Evolutionary conservation across 1,140 invertebrate species (phyloP), one percentile per base, ranked within the genome.

Genomic region (Drosophila sechellia): DNA sequence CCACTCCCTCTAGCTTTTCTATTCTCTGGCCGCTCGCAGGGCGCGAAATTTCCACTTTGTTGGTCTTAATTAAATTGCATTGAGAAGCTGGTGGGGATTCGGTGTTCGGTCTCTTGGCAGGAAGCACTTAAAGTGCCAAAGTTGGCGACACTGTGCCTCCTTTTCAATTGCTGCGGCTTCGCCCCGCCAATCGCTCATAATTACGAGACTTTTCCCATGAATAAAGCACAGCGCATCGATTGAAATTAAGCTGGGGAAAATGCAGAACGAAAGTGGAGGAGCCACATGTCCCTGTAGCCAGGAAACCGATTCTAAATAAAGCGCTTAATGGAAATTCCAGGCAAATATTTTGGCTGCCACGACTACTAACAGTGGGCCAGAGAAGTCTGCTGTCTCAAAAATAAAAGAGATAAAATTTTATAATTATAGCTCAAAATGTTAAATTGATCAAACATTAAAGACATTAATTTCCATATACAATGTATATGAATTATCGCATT

Each of bases 31-130:
- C 37, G 11, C 27, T 17, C 20, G 42, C 17, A 58, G 84, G 69
- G 58, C 74, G 77, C 73, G 73, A 81, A 86, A 69, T 63, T 71
- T 81, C 70, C 83, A 86, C 75, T 86, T 87, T 87, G 75, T 87
- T 79, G 70, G 74, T 72, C 78, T 77, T 86, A 86, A 86, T 86
- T 86, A 86, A 86, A 86, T 86, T 87, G 83, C 83, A 86, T 79
- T 83, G 77, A 63, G 49, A 42, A 60, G 49, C 54, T 37, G 45
- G 11, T 1, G 2, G 34, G 35, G 25, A 37, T 15, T 3, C 0
- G 15, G 4, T 15, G 8, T 1, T 5, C 0, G n/a, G 46, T 37
- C 46, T 37, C 46, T 42, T 63, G 25, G 46, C 43, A 31, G 59
- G 83, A 87, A 86, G 83, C 83, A 87, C 83, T 87, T 72, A 65